phyloP scores from a whole-genome alignment of 2,797 vertebrate species.

The Lepus townsendii region DNA sequence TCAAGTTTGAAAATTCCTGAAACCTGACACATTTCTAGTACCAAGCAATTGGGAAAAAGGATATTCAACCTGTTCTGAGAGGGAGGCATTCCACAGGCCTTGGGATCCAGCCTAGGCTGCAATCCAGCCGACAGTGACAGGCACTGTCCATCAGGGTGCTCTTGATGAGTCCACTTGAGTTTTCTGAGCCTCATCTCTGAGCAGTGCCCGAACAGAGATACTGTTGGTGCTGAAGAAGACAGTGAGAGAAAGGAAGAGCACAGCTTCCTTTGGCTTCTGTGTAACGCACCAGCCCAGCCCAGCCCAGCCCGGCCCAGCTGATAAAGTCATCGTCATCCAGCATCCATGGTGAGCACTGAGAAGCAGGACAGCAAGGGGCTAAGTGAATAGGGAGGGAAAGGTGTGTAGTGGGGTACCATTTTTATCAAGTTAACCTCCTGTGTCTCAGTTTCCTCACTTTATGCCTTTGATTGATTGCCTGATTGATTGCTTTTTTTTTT shows the following conservation, averaged over 20 bases:
- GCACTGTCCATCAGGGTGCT: neutral
- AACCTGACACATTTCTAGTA: neutral
- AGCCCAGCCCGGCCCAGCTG: neutral
- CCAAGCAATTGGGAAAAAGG: neutral
- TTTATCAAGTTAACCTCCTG: neutral
- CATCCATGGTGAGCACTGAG: neutral
- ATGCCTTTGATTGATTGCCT: too few relatives aligned
- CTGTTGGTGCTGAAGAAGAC: neutral
- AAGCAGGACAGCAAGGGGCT: neutral
- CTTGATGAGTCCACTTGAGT: neutral
- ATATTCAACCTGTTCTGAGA: neutral
- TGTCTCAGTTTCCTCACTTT: neutral
- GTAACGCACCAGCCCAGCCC: neutral
- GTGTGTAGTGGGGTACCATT: too few relatives aligned
- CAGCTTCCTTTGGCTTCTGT: neutral
- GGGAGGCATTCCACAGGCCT: neutral
- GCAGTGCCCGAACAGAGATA: neutral
- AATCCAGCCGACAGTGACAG: neutral
- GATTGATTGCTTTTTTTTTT: too few relatives aligned
- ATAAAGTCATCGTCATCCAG: neutral
- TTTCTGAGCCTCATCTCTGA: neutral
- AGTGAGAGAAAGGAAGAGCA: neutral
- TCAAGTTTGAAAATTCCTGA: neutral
- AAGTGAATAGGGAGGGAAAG: neutral
- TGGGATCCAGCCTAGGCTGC: neutral